phyloP scores from a whole-genome alignment of 2,888 invertebrate species.

The Drosophila emarginata region DNA sequence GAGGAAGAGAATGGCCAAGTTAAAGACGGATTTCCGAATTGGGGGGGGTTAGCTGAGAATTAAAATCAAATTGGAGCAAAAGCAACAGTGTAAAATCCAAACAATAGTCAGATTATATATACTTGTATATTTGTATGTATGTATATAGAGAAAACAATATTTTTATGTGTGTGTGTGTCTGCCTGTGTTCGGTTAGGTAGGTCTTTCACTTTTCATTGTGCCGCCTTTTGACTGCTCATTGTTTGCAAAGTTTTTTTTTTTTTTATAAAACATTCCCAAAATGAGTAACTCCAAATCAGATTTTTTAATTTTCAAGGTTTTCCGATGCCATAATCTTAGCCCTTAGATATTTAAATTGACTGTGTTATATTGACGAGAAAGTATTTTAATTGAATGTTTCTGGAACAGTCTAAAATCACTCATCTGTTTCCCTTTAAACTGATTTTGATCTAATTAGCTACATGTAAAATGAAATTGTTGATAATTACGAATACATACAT shows the following conservation, averaged over 20 bases:
- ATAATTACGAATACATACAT: too few species aligned
- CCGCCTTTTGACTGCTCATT: background rate
- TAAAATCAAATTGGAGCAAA: slow-evolving; percentile 36
- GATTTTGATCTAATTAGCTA: too few species aligned
- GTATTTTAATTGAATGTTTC: background rate
- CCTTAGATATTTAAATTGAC: background rate
- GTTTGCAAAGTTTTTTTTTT: background rate
- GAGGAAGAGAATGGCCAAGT: background rate
- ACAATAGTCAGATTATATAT: background rate
- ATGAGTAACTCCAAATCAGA: background rate
- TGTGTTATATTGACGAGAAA: too few species aligned
- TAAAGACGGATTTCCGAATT: slow-evolving; percentile 7
- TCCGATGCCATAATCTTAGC: background rate
- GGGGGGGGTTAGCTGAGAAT: slow-evolving; percentile 20
- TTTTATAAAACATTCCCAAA: background rate
- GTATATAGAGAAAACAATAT: background rate
- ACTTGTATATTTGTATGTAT: background rate
- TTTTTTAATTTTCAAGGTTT: background rate
- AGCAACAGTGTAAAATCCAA: slow-evolving; percentile 9
- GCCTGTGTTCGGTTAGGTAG: background rate
- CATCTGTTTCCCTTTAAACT: too few species aligned
- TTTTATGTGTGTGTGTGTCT: background rate
- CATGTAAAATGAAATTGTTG: too few species aligned
- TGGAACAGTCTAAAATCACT: background rate
- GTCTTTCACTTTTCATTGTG: slow-evolving; percentile 13